phyloP scores from a whole-genome alignment of 2,888 invertebrate species.

The Crioceris asparagi region DNA sequence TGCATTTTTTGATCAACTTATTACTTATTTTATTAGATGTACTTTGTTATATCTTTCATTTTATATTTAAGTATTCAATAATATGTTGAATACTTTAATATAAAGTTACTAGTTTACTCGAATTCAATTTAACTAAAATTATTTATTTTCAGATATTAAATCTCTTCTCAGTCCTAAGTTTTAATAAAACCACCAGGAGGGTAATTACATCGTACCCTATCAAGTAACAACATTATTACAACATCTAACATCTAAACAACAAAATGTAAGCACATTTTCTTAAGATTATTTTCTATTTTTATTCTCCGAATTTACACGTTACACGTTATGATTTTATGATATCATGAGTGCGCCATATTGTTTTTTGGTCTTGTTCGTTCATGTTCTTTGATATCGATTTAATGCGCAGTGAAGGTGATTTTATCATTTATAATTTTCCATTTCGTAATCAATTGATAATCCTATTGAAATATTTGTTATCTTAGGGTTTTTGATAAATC shows the following conservation, averaged over 20 bases:
- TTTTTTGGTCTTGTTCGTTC: too few relatives aligned
- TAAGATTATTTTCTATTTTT: background rate
- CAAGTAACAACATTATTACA: background rate
- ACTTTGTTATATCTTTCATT: background rate
- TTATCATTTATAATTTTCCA: background rate
- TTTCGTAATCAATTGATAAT: background rate
- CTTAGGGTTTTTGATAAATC: background rate
- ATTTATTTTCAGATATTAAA: background rate
- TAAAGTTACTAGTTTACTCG: background rate
- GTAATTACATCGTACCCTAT: background rate
- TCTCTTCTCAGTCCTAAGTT: constrained; percentile 2
- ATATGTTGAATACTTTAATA: too few relatives aligned
- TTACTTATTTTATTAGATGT: background rate
- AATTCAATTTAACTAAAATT: background rate
- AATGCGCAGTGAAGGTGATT: background rate
- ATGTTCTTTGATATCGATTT: too few relatives aligned
- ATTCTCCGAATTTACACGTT: background rate
- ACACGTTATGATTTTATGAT: background rate
- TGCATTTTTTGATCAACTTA: background rate
- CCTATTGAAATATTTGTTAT: background rate
- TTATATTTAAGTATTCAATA: background rate
- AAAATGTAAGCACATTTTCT: background rate
- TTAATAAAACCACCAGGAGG: background rate
- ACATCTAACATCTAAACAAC: background rate
- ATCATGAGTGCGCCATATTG: too few relatives aligned